Percentiles rank a stretch among this genome's conserved stretches.
Evolutionary conservation across 2,888 invertebrate species (phyloP).

Genomic region (Listrodromus nycthemerus): DNA sequence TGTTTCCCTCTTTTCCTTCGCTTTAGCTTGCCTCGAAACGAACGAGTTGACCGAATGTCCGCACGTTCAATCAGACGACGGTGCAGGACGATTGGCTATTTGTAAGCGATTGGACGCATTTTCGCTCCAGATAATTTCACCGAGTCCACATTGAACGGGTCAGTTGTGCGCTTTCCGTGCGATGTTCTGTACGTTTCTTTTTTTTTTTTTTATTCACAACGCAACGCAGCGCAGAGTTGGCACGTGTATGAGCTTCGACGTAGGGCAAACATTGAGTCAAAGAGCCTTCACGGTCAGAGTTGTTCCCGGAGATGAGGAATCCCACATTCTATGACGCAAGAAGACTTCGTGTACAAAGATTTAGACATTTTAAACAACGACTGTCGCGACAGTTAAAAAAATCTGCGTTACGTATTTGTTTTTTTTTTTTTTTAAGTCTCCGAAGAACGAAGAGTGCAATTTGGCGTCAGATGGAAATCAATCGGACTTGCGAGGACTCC

Average conservation of each 20-base stretch:
- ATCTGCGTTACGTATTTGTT: too few relatives aligned
- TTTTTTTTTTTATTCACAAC: background rate
- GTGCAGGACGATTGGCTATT: conserved; percentile 56
- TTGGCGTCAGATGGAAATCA: background rate
- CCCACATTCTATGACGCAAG: background rate
- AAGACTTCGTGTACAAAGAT: background rate
- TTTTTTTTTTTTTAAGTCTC: too few relatives aligned
- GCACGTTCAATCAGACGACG: conserved; percentile 58
- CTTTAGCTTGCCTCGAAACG: conserved; percentile 18
- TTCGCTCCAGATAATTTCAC: conserved; percentile 53
- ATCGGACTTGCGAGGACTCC: too few relatives aligned
- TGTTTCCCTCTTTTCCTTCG: conserved; percentile 26
- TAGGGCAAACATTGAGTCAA: conserved; percentile 2
- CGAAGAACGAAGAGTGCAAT: too few relatives aligned
- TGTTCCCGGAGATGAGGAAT: background rate
- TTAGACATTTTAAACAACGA: too few relatives aligned
- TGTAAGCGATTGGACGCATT: conserved; percentile 57
- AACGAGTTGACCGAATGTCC: conserved; percentile 56
- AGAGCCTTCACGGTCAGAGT: background rate
- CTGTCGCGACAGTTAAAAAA: too few relatives aligned
- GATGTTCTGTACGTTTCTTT: background rate
- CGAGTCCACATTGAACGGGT: conserved; percentile 19
- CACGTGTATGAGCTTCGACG: background rate
- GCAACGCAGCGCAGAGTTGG: background rate
- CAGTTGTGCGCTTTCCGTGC: conserved; percentile 5